Base-by-base conservation (phyloP, 2,888 invertebrate species). In the Tenthredo distinguenda region DNA sequence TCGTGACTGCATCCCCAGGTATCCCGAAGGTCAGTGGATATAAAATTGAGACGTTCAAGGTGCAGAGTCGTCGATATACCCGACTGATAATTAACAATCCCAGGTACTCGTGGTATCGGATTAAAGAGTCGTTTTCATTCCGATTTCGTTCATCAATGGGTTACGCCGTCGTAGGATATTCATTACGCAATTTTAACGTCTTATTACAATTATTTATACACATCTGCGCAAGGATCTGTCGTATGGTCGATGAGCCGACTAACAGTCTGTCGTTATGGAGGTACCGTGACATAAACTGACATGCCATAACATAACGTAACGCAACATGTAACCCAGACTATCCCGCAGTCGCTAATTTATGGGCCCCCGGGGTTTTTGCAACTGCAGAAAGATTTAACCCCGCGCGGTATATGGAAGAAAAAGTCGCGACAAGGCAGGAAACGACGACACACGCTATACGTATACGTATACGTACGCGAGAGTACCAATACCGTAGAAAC, bases 371-470 rank as follows among this genome's bases (percentile, higher is more conserved):
- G 18, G 31, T 84, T 84, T 84, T 43, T 77, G n/a, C 72, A 34
- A 55, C 26, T 65, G 34, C 15, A 47, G 15, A 72, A 55, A 84
- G 71, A 84, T 84, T 71, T 72, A 10, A 84, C 43, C 68, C 50
- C 15, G 47, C 15, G 47, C 62, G 58, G 15, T 21, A 62, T 31
- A 77, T 71, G n/a, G 72, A 55, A 65, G 62, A 76, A 84, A 86
- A 82, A 72, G 68, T 84, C 79, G 85, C 76, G 43, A 21, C n/a
- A 65, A 85, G 86, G 84, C 82, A 40, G 34, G 68, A 84, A 81
- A 76, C 26, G 72, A 62, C 62, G 62, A 62, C 26, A 12, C 26
- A 62, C 26, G 26, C 26, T 26, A 1, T 26, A 26, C 26, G 26
- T 1, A 1, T 26, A 26, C 26, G 26, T 62, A 7, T 71, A 26